A percentile compares a stretch with the other conserved stretches of the same genome.
Evolutionary conservation across 2,797 vertebrate genomes (phyloP).

Genomic region (Brachyalestes nurse): DNA sequence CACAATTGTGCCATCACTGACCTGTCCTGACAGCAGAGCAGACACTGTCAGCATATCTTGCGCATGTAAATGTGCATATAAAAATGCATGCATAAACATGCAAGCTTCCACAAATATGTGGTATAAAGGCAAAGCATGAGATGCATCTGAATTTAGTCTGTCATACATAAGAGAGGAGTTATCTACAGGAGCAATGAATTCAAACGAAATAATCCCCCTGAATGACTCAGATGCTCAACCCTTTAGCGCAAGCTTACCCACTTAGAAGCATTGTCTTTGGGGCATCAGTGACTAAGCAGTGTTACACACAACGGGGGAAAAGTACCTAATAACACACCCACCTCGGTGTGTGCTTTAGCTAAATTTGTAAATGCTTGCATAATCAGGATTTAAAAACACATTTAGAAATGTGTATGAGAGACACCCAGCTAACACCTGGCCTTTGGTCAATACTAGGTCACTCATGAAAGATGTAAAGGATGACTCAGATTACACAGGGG

Average conservation of each 20-base stretch:
- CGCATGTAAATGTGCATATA: neutral
- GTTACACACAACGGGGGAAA: neutral
- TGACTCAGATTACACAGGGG: neutral
- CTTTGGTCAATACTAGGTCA: neutral
- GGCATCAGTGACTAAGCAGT: conserved; percentile 7
- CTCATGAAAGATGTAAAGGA: neutral
- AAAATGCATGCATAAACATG: neutral
- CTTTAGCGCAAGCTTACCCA: conserved; percentile 11
- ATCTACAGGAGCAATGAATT: conserved; percentile 3
- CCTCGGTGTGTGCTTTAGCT: neutral
- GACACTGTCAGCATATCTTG: neutral
- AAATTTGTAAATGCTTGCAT: conserved; percentile 7
- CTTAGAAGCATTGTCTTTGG: neutral
- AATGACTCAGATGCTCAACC: conserved; percentile 33
- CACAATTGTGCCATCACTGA: neutral
- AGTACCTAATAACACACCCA: neutral
- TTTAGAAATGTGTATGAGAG: neutral
- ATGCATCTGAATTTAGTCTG: conserved; percentile 3
- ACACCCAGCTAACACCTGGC: neutral
- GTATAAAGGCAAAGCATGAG: no score
- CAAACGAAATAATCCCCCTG: neutral
- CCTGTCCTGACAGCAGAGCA: neutral
- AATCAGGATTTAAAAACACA: neutral
- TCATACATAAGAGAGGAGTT: conserved; percentile 2
- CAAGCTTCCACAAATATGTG: neutral